Base-by-base conservation (phyloP, 2,888 invertebrate genomes). In the Netelia fuscicornis region DNA sequence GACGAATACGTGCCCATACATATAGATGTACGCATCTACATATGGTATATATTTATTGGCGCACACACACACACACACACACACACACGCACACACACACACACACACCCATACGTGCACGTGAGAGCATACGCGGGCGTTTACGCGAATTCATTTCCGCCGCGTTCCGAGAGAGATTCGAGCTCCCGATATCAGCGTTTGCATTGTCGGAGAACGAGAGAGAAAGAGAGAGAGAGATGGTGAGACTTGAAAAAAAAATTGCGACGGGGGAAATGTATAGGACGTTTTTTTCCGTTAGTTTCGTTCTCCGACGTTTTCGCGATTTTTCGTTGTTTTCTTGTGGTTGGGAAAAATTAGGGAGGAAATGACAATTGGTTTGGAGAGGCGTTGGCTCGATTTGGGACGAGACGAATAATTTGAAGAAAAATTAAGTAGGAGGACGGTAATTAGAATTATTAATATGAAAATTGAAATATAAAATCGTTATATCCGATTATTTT, bases 131-230 rank as follows among this genome's bases (percentile, higher is more conserved):
- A 64, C 58, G 54, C 68, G 23, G 60, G 44, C 64, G 65, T 60
- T 58, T 65, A 75, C 83, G 78, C 71, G 68, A 80, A 76, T 80
- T 71, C 83, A 85, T 83, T 85, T 85, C 85, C 79, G 82, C 37
- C 58, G 76, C 60, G 79, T 83, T 85, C 74, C 71, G 68, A 65
- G 64, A 85, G 85, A 85, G 85, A 85, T 85, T 76, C 68, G 48
- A 71, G 58, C 67, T 67, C 81, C 10, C 78, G 82, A 85, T 80
- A 81, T 80, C 78, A 76, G 64, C 64, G 64, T 72, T 71, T 75
- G 71, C 60, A 75, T 25, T 68, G 75, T 71, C 17, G 25, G 48
- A 70, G 30, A 58, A 60, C 58, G 60, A 64, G 2, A 20, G 71
- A 54, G 64, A 17, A 30, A 70, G 30, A 58, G 70, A 60, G 60